A percentile compares a stretch with the other conserved stretches of the same genome.
Evolutionary conservation across 1,140 invertebrate genomes (phyloP).

Genomic region (Yoshiicerus persimilis): DNA sequence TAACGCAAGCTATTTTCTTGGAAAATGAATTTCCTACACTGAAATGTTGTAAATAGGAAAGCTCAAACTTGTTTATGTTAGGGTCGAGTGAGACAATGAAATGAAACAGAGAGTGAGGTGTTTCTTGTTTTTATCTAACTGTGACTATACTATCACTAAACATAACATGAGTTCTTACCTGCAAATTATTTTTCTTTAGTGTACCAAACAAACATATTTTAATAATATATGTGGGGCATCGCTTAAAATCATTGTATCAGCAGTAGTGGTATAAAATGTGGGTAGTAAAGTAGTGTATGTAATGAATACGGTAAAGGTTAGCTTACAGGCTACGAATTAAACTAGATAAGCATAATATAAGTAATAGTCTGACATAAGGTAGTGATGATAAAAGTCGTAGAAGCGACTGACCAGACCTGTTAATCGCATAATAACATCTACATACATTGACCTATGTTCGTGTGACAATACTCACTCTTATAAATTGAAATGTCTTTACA

Average conservation of each 20-base stretch:
- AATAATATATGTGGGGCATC: background rate
- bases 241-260: background rate
- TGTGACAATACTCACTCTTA: background rate
- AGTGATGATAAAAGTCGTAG: too few relatives aligned
- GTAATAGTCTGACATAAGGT: background rate
- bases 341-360: background rate
- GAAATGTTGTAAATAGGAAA: background rate
- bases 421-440: background rate
- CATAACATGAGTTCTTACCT: background rate
- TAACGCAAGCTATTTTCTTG: background rate
- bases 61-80: constrained; percentile 2
- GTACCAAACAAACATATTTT: background rate
- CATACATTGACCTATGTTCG: background rate
- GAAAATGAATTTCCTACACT: background rate
- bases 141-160: background rate
- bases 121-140: constrained; percentile 16
- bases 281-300: background rate
- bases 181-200: background rate
- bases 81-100: background rate
- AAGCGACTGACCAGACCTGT: background rate
- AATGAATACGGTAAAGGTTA: background rate
- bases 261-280: background rate
- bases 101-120: background rate
- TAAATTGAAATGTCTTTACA: background rate
- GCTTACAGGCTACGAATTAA: background rate